Evolutionary conservation across 35 echinoderm and acorn worm species (phyloP).

Genomic region (Apostichopus californicus): DNA sequence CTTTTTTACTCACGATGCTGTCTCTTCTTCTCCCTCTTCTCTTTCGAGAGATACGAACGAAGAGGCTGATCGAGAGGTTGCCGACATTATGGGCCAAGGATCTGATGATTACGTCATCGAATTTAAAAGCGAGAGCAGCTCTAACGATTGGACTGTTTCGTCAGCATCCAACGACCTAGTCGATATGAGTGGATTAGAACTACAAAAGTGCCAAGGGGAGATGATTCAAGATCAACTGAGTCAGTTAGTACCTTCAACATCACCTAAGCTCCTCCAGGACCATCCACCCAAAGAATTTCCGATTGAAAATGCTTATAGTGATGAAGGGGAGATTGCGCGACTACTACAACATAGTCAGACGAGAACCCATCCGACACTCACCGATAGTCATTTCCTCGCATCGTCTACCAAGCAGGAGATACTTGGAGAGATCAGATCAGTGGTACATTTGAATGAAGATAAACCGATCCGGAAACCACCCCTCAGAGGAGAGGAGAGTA

Average conservation of each 20-base stretch:
- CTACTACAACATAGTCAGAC: neutral
- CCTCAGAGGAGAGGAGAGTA: neutral
- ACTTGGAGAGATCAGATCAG: neutral
- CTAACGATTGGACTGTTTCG: slow-evolving; percentile 41
- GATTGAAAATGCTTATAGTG: neutral
- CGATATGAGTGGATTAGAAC: neutral
- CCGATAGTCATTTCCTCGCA: neutral
- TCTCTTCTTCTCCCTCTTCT: neutral
- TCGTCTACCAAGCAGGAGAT: neutral
- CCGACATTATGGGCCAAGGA: slow-evolving; percentile 10
- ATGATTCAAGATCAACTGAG: neutral
- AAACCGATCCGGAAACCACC: neutral
- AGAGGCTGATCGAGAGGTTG: slow-evolving; percentile 30
- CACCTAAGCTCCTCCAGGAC: neutral
- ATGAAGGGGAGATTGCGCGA: neutral
- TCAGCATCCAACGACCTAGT: neutral
- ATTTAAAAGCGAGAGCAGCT: slow-evolving; percentile 42
- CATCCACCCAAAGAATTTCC: neutral
- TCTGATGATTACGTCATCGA: slow-evolving; percentile 36
- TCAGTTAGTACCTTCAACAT: neutral
- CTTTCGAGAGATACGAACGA: neutral
- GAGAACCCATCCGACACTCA: neutral
- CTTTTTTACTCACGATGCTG: slow-evolving; percentile 13
- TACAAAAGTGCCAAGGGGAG: neutral
- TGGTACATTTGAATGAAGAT: neutral